Conservation (phyloP, 2,797 vertebrate genomes). For the Mus minutoides region DNA sequence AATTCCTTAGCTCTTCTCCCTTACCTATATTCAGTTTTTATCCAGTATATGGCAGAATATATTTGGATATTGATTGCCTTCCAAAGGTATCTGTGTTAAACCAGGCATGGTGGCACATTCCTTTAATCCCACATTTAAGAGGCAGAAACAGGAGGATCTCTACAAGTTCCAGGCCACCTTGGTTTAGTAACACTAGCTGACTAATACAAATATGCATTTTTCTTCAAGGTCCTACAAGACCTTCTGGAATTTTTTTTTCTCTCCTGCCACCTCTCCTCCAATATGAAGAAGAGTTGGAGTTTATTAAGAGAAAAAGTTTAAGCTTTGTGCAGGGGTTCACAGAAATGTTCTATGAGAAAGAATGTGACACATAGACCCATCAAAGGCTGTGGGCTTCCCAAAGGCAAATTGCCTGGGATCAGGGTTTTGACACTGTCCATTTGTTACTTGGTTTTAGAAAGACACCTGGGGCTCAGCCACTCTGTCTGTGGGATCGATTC, state of each 20-base stretch:
- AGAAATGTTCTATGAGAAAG: neutral
- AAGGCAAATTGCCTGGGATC: neutral
- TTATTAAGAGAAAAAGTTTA: neutral
- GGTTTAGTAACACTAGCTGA: neutral
- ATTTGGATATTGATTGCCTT: neutral
- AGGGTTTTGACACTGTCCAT: neutral
- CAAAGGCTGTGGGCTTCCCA: neutral
- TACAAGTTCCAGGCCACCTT: neutral
- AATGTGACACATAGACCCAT: neutral
- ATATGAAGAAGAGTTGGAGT: neutral
- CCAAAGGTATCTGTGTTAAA: neutral
- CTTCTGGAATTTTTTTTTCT: neutral
- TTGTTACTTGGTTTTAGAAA: neutral
- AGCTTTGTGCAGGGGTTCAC: neutral
- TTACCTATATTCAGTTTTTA: neutral
- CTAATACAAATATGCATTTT: neutral
- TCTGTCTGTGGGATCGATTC: neutral
- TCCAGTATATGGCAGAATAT: neutral
- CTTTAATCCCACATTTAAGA: neutral
- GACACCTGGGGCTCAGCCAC: neutral
- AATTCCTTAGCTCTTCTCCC: neutral
- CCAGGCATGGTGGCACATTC: neutral
- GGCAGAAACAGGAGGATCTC: neutral
- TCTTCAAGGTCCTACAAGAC: neutral
- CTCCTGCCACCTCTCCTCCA: rapidly evolving